These are phyloP conservation scores for Lydus trimaculatus DNA, from an alignment of 2,888 invertebrate species.

Conservation along the genomic window DNA sequence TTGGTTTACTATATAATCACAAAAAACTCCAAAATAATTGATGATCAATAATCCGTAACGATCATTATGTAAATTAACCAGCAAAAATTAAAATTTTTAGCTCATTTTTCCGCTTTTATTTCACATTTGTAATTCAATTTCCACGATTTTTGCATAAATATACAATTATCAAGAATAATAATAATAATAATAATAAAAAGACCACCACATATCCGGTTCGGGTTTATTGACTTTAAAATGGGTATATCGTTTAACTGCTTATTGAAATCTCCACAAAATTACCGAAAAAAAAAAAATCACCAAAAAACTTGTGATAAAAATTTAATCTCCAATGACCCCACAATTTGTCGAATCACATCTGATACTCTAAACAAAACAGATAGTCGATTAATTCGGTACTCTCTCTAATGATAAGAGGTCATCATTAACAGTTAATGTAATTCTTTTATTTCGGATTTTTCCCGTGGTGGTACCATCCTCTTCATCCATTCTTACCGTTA, in stretches of 20 bases:
- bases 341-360: too few relatives aligned
- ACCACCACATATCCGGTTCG: slow-evolving; percentile 23
- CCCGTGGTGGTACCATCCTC: not conserved
- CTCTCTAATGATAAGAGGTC: too few relatives aligned
- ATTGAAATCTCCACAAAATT: slow-evolving; percentile 12
- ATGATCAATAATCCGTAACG: slow-evolving; percentile 28
- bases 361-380: too few relatives aligned
- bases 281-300: too few relatives aligned
- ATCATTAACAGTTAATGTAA: not conserved
- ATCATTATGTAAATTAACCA: slow-evolving; percentile 28
- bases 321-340: not conserved
- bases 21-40: slow-evolving; percentile 8
- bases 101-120: too few relatives aligned
- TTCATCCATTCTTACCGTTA: not conserved
- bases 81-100: slow-evolving; percentile 26
- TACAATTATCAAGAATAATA: not conserved
- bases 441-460: not conserved
- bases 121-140: too few relatives aligned
- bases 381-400: not conserved
- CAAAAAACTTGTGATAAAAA: too few relatives aligned
- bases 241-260: slow-evolving; percentile 5
- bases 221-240: slow-evolving; percentile 23
- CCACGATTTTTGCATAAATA: too few relatives aligned
- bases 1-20: too few relatives aligned
- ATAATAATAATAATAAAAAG: not conserved